phyloP scores from a whole-genome alignment of 2,888 invertebrate genomes.

The Drosophila paucipuncta region DNA sequence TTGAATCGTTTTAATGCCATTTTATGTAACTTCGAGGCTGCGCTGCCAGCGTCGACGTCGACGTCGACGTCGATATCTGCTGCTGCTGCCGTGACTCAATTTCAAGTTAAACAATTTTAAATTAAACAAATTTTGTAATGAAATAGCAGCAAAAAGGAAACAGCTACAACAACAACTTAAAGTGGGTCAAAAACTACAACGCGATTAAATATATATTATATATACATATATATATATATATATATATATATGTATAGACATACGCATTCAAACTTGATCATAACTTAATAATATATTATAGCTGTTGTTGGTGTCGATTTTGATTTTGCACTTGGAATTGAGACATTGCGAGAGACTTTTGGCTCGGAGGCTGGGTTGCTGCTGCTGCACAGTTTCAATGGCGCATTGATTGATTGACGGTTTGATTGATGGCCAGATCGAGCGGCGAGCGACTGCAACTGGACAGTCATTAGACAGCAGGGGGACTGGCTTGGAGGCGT shows the following conservation, averaged over 20 bases:
- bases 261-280: slow-evolving; percentile 48
- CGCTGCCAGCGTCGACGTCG: slow-evolving; percentile 40
- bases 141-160: slow-evolving; percentile 66
- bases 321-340: slow-evolving; percentile 38
- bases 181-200: slow-evolving; percentile 68
- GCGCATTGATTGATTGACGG: slow-evolving; percentile 63
- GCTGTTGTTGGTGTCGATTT: slow-evolving; percentile 4
- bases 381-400: slow-evolving; percentile 65
- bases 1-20: slow-evolving; percentile 76
- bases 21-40: slow-evolving; percentile 76
- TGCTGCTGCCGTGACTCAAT: slow-evolving; percentile 65
- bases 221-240: background rate
- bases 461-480: slow-evolving; percentile 54
- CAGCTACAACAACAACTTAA: slow-evolving; percentile 41
- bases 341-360: slow-evolving; percentile 24
- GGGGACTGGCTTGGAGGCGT: slow-evolving; percentile 6
- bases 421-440: slow-evolving; percentile 48
- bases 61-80: background rate
- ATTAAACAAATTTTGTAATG: slow-evolving; percentile 80
- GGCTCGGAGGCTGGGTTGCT: slow-evolving; percentile 24
- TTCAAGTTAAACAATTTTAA: slow-evolving; percentile 79
- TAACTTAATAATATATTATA: slow-evolving; percentile 65
- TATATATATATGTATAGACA: background rate
- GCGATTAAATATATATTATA: slow-evolving; percentile 41
- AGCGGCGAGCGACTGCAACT: slow-evolving; percentile 42